These are phyloP conservation scores for Ormia ochracea DNA, from an alignment of 2,888 invertebrate species.

Conservation along the genomic window DNA sequence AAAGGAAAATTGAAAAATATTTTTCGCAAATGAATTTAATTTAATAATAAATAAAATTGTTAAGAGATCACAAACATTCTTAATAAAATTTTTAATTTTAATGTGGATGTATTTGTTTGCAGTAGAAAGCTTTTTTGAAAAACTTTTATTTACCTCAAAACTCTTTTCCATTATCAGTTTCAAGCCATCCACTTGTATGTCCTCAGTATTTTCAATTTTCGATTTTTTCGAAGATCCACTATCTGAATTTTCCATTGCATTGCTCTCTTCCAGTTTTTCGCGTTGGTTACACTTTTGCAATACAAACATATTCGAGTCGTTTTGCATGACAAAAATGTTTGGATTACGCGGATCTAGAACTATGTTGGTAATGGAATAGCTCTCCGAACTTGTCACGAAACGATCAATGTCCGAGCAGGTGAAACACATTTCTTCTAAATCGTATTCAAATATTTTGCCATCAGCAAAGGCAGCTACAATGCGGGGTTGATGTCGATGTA, in stretches of 20 bases:
- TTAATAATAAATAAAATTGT: too few species aligned
- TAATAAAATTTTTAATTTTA: too few species aligned
- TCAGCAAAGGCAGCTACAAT: slow-evolving; percentile 87
- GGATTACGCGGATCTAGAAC: slow-evolving; percentile 81
- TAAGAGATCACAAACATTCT: too few species aligned
- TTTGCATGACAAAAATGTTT: slow-evolving; percentile 84
- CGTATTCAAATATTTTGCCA: slow-evolving; percentile 88
- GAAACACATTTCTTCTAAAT: slow-evolving; percentile 81
- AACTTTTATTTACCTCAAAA: slow-evolving; percentile 68
- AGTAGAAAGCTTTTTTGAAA: too few species aligned
- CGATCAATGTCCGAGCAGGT: slow-evolving; percentile 78
- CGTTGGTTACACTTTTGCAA: slow-evolving; percentile 68
- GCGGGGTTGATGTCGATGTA: slow-evolving; percentile 80
- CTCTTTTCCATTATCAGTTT: slow-evolving; percentile 64
- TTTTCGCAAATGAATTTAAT: neutral
- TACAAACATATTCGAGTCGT: slow-evolving; percentile 81
- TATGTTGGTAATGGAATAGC: slow-evolving; percentile 79
- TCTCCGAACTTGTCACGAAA: slow-evolving; percentile 78
- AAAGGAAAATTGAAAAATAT: neutral
- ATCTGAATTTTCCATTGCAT: slow-evolving; percentile 15
- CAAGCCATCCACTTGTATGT: slow-evolving; percentile 55
- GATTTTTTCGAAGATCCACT: slow-evolving; percentile 42
- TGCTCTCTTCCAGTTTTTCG: slow-evolving; percentile 69
- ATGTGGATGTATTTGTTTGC: too few species aligned
- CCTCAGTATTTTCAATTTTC: slow-evolving; percentile 37